phyloP scores from a whole-genome alignment of 2,888 invertebrate species.

The Drosophila pegasa region DNA sequence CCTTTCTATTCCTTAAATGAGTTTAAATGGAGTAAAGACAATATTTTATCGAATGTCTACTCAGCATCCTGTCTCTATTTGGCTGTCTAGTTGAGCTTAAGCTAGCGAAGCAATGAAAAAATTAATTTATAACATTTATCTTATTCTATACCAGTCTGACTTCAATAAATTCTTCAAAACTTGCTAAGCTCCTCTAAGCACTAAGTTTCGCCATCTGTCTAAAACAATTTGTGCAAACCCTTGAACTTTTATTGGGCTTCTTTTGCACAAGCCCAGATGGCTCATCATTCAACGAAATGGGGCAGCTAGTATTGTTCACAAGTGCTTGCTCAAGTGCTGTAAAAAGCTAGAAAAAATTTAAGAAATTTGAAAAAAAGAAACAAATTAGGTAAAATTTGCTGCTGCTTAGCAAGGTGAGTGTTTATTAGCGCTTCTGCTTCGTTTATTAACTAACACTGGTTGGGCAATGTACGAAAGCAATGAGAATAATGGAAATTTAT shows the following conservation, averaged over 20 bases:
- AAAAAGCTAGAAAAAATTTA: neutral
- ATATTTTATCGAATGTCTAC: neutral
- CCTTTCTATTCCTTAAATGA: neutral
- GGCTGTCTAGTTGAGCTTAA: neutral
- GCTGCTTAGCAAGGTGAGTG: neutral
- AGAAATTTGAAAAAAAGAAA: neutral
- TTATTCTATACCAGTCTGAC: neutral
- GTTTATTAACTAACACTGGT: neutral
- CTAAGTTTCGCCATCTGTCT: neutral
- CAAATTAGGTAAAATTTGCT: neutral
- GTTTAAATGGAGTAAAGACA: neutral
- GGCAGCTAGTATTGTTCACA: neutral
- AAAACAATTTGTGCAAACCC: neutral
- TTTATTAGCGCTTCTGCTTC: neutral
- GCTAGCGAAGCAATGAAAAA: neutral
- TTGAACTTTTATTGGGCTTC: constrained; percentile 1
- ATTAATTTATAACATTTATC: neutral
- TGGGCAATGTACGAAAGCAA: too few relatives aligned
- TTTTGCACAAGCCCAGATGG: neutral
- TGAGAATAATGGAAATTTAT: too few relatives aligned
- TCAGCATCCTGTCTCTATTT: neutral
- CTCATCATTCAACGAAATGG: constrained; percentile 9
- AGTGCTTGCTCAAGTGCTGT: neutral
- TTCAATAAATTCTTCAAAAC: neutral
- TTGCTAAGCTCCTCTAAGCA: neutral